Evolutionary conservation across 2,888 invertebrate species (phyloP).

Genomic region (Hemaris fuciformis): DNA sequence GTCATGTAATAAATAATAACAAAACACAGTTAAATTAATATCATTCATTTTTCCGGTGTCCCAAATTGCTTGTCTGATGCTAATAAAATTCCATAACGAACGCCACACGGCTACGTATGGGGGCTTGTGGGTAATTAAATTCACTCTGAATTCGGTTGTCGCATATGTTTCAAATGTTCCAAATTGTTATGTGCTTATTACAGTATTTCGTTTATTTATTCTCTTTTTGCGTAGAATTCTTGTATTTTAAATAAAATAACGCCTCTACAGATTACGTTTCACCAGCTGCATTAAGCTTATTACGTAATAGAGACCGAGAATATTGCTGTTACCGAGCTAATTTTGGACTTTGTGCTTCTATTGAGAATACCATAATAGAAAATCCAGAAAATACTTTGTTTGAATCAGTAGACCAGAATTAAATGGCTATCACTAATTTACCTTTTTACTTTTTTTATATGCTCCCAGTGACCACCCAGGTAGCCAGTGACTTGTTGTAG

Average conservation of each 20-base stretch:
- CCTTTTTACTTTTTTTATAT: no score
- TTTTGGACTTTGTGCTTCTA: no score
- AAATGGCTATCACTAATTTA: no score
- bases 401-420: no score
- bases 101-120: slow-evolving; percentile 31
- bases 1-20: neutral
- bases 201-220: slow-evolving; percentile 19
- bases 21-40: neutral
- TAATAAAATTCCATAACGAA: slow-evolving; percentile 41
- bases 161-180: slow-evolving; percentile 28
- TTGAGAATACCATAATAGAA: no score
- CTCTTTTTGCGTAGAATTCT: slow-evolving; percentile 14
- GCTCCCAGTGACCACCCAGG: no score
- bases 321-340: no score
- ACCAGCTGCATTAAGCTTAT: no score
- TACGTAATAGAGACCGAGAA: no score
- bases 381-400: no score
- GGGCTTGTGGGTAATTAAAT: slow-evolving; percentile 44
- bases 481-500: no score
- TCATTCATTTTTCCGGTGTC: slow-evolving; percentile 8
- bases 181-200: slow-evolving; percentile 28
- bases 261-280: no score
- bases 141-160: slow-evolving; percentile 35
- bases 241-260: neutral
- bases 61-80: slow-evolving; percentile 22